A percentile compares a stretch with the other conserved stretches of the same genome.
Evolutionary conservation across 1,140 invertebrate genomes (phyloP).

Genomic region (Acromyrmex heyeri): DNA sequence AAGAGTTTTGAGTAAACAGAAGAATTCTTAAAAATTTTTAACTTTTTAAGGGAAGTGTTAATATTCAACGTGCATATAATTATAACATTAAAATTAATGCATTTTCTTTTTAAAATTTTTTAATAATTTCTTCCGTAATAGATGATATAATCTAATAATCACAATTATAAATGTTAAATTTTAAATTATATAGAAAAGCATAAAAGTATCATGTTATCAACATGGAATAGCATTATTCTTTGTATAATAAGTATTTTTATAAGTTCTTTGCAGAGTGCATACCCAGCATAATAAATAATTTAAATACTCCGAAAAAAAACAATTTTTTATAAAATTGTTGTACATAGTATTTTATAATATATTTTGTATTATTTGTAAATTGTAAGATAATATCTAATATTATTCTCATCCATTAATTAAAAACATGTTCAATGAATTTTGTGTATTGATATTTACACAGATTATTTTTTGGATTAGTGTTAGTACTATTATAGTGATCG

Average conservation of each 20-base stretch:
- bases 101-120: not conserved
- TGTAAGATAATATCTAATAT: slow-evolving; percentile 12
- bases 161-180: slow-evolving; percentile 16
- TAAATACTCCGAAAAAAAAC: not conserved
- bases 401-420: not conserved
- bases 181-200: slow-evolving; percentile 1
- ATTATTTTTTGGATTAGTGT: slow-evolving; percentile 25
- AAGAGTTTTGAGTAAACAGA: slow-evolving; percentile 85
- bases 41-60: slow-evolving; percentile 18
- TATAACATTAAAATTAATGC: slow-evolving; percentile 4
- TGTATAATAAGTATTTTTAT: slow-evolving; percentile 20
- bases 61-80: slow-evolving; percentile 39
- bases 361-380: slow-evolving; percentile 4
- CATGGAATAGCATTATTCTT: slow-evolving; percentile 20
- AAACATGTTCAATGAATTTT: slow-evolving; percentile 2
- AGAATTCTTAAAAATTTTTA: slow-evolving; percentile 16
- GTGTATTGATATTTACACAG: slow-evolving; percentile 3
- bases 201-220: slow-evolving; percentile 3
- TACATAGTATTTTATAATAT: not conserved
- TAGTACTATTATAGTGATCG: not conserved
- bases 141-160: not conserved
- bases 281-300: slow-evolving; percentile 10
- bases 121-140: not conserved
- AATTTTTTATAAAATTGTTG: not conserved
- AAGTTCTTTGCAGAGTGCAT: slow-evolving; percentile 58